Conservation (phyloP, 2,113 vertebrate species). For the Sinosuthora webbiana region DNA sequence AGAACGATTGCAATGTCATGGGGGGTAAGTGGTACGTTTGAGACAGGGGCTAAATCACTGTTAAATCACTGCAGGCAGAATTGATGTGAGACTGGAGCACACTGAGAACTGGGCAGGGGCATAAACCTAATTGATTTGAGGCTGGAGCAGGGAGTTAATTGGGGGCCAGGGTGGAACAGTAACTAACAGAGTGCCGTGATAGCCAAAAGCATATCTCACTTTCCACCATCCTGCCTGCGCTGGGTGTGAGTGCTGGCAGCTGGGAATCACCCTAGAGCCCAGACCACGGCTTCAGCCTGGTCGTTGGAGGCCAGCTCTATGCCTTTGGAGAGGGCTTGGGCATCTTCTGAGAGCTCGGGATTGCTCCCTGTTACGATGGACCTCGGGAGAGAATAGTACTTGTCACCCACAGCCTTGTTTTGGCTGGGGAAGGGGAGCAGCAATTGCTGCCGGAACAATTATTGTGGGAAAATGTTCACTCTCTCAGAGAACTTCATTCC, state of each 20-base stretch:
- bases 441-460: background rate
- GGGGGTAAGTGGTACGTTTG: constrained; percentile 58
- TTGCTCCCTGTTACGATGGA: fast-evolving
- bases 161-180: constrained; percentile 65
- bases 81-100: constrained; percentile 64
- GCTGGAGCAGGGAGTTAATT: constrained; percentile 66
- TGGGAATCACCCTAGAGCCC: background rate
- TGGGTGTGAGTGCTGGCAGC: background rate
- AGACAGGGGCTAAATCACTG: constrained; percentile 69
- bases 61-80: constrained; percentile 70
- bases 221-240: background rate
- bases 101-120: constrained; percentile 65
- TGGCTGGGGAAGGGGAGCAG: background rate
- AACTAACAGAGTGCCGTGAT: constrained; percentile 44
- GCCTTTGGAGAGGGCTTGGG: background rate
- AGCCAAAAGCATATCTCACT: constrained; percentile 63
- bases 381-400: background rate
- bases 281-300: background rate
- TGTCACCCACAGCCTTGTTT: background rate
- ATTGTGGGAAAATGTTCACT: background rate
- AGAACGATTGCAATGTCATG: constrained; percentile 61
- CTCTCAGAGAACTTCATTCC: background rate
- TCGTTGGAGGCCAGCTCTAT: fast-evolving
- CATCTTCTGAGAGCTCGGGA: background rate
- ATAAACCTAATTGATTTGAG: constrained; percentile 71